A percentile compares a stretch with the other conserved stretches of the same genome.
Conservation (phyloP, 2,797 vertebrate species). For the Anomalospiza imberbis region DNA sequence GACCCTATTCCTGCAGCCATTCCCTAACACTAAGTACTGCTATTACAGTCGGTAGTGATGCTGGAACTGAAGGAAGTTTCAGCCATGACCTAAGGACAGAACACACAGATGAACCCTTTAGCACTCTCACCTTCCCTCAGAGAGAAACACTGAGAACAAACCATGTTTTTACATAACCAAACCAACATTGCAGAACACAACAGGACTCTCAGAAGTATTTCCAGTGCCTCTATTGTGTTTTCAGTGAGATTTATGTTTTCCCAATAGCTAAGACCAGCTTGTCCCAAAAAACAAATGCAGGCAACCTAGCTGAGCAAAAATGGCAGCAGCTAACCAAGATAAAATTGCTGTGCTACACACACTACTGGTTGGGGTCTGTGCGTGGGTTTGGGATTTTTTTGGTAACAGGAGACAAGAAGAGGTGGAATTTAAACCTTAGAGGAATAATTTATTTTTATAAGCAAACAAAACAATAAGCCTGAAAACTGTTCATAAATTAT, state of each 20-base stretch:
- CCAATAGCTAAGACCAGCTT: neutral
- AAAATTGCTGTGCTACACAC: neutral
- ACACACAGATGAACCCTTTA: neutral
- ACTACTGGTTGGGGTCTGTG: neutral
- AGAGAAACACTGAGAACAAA: neutral
- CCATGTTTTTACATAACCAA: neutral
- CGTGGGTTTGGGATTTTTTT: accelerated
- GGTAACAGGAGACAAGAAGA: neutral
- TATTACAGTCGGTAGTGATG: neutral
- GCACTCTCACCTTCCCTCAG: neutral
- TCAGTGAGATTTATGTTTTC: neutral
- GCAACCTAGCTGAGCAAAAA: neutral
- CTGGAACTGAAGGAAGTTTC: neutral
- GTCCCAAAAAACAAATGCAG: neutral
- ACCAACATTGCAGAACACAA: neutral
- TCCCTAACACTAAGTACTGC: neutral
- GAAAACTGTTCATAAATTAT: neutral
- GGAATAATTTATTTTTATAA: neutral
- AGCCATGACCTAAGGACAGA: neutral
- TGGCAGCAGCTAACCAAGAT: neutral
- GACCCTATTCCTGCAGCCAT: too few relatives aligned
- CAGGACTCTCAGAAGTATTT: neutral
- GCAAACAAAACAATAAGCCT: neutral
- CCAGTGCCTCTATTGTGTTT: neutral
- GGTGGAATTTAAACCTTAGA: neutral